Evolutionary conservation across 2,797 vertebrate genomes (phyloP), one percentile per base, ranked within the genome.

Genomic region (Thaleichthys pacificus): DNA sequence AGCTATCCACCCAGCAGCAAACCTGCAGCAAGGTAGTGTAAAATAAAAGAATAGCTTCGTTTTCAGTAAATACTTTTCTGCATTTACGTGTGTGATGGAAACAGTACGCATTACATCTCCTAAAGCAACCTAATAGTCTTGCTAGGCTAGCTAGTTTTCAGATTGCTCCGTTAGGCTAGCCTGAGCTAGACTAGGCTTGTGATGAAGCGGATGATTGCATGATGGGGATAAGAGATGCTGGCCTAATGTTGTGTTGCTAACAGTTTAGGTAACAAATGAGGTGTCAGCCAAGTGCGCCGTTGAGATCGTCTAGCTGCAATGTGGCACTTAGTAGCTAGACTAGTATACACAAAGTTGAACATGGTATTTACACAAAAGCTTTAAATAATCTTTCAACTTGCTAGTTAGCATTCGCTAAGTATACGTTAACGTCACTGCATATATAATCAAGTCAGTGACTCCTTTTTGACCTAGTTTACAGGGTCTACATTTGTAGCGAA

Each of bases 11-110:
- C 49, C 42, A 30, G 47, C 47, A 26, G 9, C 24, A 42, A 42
- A 42, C 38, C 38, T 11, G 38, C 22, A 58, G 22, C 57, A 68
- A 38, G 67, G 67, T 69, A 69, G 35, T 58, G 67, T 58, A 58
- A 69, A 58, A 30, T 11, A 58, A 68, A 69, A 30, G 47, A 67
- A 9, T 4, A 4, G 6, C 6, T 58, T 22, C 12, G 2, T 58
- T 35, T 38, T n/a, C 24, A 15, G n/a, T 15, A 69, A 14, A 35
- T 24, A 22, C 32, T 22, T 21, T 30, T 19, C 14, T 32, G 6
- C 1, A 3, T 15, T 15, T 49, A 19, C 19, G 24, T 51, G 30
- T 68, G n/a, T 21, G 7, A 30, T 30, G 19, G 28, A 35, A 21
- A 22, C 38, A 42, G 38, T 2, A 12, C 38, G 9, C 38, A 12